phyloP scores from a whole-genome alignment of 2,888 invertebrate genomes.

The Sicus ferrugineus region DNA sequence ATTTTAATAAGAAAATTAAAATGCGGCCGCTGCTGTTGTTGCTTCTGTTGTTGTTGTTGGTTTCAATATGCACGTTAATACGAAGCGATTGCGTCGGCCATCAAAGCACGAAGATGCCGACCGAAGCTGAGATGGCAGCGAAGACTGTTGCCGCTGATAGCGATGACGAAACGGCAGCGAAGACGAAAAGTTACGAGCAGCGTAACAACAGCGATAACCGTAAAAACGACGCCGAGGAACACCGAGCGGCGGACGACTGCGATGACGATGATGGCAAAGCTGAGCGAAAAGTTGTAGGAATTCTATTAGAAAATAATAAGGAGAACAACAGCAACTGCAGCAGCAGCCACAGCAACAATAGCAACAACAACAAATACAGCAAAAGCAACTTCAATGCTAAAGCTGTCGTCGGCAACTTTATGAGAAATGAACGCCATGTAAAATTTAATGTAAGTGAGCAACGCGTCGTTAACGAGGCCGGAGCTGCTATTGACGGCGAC shows the following conservation, averaged over 20 bases:
- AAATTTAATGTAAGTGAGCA: not conserved
- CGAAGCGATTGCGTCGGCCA: slow-evolving; percentile 25
- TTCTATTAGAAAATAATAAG: slow-evolving; percentile 22
- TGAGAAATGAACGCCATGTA: not conserved
- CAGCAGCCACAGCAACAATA: not conserved
- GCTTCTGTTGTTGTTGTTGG: slow-evolving; percentile 38
- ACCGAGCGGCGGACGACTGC: slow-evolving; percentile 2
- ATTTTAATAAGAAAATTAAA: slow-evolving; percentile 47
- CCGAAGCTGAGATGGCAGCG: not conserved
- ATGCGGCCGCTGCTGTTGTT: not conserved
- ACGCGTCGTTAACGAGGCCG: not conserved
- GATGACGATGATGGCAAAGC: not conserved
- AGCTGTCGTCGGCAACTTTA: too few species aligned
- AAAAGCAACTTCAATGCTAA: not conserved
- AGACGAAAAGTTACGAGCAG: not conserved
- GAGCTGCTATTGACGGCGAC: not conserved
- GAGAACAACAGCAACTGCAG: not conserved
- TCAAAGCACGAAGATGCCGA: not conserved
- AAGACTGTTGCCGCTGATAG: not conserved
- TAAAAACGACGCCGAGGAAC: not conserved
- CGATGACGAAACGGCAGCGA: slow-evolving; percentile 15
- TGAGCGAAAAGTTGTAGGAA: not conserved
- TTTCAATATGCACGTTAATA: slow-evolving; percentile 43
- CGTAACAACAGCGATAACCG: slow-evolving; percentile 4
- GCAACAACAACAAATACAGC: not conserved